Evolutionary conservation across 2,113 vertebrate genomes (phyloP).

Genomic region (Dipodomys merriami): DNA sequence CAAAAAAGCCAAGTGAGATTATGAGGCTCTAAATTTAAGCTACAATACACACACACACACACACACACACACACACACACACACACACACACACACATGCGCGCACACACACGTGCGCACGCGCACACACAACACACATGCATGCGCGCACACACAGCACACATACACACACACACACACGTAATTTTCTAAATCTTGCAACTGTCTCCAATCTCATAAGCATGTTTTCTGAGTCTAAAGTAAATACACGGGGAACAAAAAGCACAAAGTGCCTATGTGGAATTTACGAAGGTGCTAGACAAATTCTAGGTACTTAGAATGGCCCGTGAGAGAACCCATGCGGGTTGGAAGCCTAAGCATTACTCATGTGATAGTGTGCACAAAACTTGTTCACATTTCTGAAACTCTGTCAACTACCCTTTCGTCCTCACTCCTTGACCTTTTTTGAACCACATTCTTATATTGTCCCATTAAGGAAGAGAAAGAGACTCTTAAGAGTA

Average conservation of each 20-base stretch:
- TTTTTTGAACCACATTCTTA: neutral
- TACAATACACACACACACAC: no score
- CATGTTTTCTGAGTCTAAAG: neutral
- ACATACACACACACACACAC: no score
- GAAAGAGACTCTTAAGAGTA: neutral
- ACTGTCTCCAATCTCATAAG: neutral
- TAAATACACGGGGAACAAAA: neutral
- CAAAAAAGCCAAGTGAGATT: no score
- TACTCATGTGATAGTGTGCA: rapidly evolving
- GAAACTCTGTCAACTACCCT: neutral
- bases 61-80: no score
- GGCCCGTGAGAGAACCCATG: neutral
- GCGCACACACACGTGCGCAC: no score
- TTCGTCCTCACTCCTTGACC: neutral
- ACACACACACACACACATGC: no score
- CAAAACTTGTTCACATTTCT: neutral
- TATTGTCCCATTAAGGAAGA: neutral
- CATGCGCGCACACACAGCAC: no score
- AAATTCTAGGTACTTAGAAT: neutral
- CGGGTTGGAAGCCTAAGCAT: neutral
- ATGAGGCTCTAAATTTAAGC: no score
- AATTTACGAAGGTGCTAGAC: neutral
- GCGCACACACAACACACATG: no score
- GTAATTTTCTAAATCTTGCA: conserved; percentile 42
- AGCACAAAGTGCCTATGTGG: neutral